Evolutionary conservation across 2,888 invertebrate species (phyloP).

Genomic region (Bellardia pandia): DNA sequence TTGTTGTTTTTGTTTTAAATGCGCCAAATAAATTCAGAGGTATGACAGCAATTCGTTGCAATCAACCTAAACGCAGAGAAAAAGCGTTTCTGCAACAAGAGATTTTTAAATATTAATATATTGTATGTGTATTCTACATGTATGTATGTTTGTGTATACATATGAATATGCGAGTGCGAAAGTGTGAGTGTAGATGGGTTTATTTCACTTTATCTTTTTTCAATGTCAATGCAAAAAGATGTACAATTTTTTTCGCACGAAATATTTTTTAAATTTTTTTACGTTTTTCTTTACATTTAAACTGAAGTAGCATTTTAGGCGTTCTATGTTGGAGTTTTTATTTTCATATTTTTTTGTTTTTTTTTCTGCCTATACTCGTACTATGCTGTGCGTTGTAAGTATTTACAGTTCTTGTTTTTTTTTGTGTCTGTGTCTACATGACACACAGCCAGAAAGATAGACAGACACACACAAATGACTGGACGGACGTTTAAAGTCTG

Average conservation of each 20-base stretch:
- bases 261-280: slow-evolving; percentile 58
- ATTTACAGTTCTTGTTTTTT: slow-evolving; percentile 58
- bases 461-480: slow-evolving; percentile 12
- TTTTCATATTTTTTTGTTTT: slow-evolving; percentile 44
- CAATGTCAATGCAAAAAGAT: slow-evolving; percentile 67
- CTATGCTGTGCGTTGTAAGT: slow-evolving; percentile 64
- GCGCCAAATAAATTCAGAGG: slow-evolving; percentile 57
- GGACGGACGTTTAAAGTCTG: slow-evolving; percentile 45
- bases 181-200: slow-evolving; percentile 14
- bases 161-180: slow-evolving; percentile 15
- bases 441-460: slow-evolving; percentile 52
- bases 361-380: slow-evolving; percentile 38
- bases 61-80: slow-evolving; percentile 60
- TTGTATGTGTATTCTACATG: neutral
- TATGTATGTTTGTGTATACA: slow-evolving; percentile 37
- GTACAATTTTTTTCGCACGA: slow-evolving; percentile 51
- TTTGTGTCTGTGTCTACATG: slow-evolving; percentile 60
- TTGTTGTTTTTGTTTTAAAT: slow-evolving; percentile 41
- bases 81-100: slow-evolving; percentile 33
- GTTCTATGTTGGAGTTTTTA: slow-evolving; percentile 61
- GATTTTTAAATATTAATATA: slow-evolving; percentile 39
- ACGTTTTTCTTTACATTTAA: slow-evolving; percentile 47
- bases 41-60: slow-evolving; percentile 67
- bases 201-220: slow-evolving; percentile 57
- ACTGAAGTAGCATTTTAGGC: slow-evolving; percentile 72